These are phyloP conservation scores for Poeciliopsis gracilis DNA, from an alignment of 2,797 vertebrate species.

Conservation along the genomic window DNA sequence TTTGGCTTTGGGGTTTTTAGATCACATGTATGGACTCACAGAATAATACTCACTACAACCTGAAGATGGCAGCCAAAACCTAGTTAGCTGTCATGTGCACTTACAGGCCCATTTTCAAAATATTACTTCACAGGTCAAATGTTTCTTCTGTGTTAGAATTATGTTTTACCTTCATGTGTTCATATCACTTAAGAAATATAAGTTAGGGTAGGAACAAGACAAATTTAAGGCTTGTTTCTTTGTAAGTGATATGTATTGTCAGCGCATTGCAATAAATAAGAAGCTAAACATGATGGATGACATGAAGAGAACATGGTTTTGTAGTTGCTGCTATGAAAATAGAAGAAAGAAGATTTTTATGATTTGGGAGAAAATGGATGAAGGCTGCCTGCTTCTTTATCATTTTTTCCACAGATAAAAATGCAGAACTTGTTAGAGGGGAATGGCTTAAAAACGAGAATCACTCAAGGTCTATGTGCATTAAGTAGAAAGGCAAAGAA, in stretches of 20 bases:
- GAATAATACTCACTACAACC: slow-evolving; percentile 57
- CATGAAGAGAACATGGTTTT: slow-evolving; percentile 43
- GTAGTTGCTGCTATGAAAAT: slow-evolving; percentile 40
- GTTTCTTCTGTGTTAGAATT: slow-evolving; percentile 56
- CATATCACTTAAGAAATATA: slow-evolving; percentile 58
- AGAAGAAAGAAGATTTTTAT: slow-evolving; percentile 41
- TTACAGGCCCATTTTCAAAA: slow-evolving; percentile 51
- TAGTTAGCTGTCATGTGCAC: slow-evolving; percentile 61
- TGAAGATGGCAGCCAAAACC: slow-evolving; percentile 88
- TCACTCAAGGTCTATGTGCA: slow-evolving; percentile 45
- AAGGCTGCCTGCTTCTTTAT: slow-evolving; percentile 43
- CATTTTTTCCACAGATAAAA: slow-evolving; percentile 44
- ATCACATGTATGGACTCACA: slow-evolving; percentile 37
- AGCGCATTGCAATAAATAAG: slow-evolving; percentile 41
- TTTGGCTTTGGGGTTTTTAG: slow-evolving; percentile 71
- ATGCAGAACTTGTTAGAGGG: slow-evolving; percentile 44
- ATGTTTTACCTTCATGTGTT: slow-evolving; percentile 62
- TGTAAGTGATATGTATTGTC: slow-evolving; percentile 72
- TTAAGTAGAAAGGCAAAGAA: slow-evolving; percentile 52
- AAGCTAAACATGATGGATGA: slow-evolving; percentile 67
- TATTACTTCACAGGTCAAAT: slow-evolving; percentile 78
- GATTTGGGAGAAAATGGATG: slow-evolving; percentile 56
- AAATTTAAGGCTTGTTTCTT: slow-evolving; percentile 56
- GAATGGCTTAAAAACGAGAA: slow-evolving; percentile 41
- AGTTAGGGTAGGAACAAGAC: slow-evolving; percentile 56